A percentile compares a stretch with the other conserved stretches of the same genome.
phyloP scores from a whole-genome alignment of 2,888 invertebrate species.

The Trachelus iudaicus region DNA sequence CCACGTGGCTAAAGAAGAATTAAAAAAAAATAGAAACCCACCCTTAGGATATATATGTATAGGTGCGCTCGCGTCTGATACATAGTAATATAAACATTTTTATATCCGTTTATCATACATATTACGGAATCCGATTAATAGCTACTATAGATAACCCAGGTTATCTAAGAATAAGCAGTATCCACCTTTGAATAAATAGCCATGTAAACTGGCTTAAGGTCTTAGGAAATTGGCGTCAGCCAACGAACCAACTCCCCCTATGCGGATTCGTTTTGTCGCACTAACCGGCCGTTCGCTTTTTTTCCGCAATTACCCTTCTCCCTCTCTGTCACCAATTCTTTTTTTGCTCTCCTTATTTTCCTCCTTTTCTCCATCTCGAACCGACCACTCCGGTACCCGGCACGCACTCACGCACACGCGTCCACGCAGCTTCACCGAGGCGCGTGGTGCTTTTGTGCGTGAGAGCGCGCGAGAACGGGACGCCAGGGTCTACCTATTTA shows the following conservation, averaged over 20 bases:
- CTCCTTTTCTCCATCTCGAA: slow-evolving; percentile 17
- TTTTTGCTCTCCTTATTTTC: slow-evolving; percentile 3
- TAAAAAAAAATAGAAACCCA: neutral
- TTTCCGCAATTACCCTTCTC: slow-evolving; percentile 1
- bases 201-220: neutral
- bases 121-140: neutral
- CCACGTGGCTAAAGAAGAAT: neutral
- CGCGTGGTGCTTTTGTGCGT: neutral
- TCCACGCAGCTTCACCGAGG: neutral
- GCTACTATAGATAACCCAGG: neutral
- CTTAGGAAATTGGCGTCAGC: neutral
- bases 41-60: neutral
- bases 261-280: neutral
- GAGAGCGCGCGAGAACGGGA: slow-evolving; percentile 1
- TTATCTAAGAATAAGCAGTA: neutral
- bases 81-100: neutral
- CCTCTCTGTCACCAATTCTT: neutral
- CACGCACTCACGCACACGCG: slow-evolving; percentile 6
- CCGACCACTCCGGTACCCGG: slow-evolving; percentile 24
- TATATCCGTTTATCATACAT: neutral
- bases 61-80: neutral
- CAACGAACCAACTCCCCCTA: neutral
- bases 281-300: neutral
- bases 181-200: neutral
- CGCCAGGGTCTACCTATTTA: slow-evolving; percentile 59